Evolutionary conservation across 2,888 invertebrate genomes (phyloP), one percentile per base, ranked within the genome.

Genomic region (Pyrocoelia pectoralis): DNA sequence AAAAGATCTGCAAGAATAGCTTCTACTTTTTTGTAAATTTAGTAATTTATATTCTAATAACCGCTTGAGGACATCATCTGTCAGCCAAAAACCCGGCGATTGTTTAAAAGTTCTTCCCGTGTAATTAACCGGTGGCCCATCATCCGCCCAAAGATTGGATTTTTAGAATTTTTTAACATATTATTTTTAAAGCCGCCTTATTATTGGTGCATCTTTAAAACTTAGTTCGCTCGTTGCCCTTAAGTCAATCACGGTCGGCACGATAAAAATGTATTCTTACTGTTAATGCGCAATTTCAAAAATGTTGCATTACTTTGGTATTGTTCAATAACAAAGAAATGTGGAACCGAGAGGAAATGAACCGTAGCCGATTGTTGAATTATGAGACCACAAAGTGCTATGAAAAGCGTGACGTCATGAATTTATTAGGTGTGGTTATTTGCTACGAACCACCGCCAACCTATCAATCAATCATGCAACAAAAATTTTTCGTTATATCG

Each of bases 121-220:
- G 74, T 76, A 76, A 77, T 77, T 77, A 77, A 76, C 76, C 77
- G 69, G 77, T 77, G 77, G 77, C 77, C 66, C 46, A 15, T 66
- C 70, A 70, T 74, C 73, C 76, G 74, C 76, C 76, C 67, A 61
- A 67, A 60, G 62, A 68, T 69, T 62, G 67, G 62, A 66, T 69
- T 69, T 67, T 69, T 60, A 53, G 54, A 51, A 68, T 66, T 66
- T 64, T 58, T 66, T 55, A 38, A 41, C 53, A 64, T 66, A 61
- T 68, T 68, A 62, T 62, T 67, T 65, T 65, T 65, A 19, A 24
- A 40, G 4, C 24, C 24, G 24, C 24, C 24, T 6, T 24, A 5
- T n/a, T n/a, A n/a, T 24, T 24, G 3, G n/a, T 33, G n/a, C 33
- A 33, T 33, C 33, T 8, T 24, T 24, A 24, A 71, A 62, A n/a